Evolutionary conservation across 2,797 vertebrate genomes (phyloP), one percentile per base, ranked within the genome.

Genomic region (Limosa lapponica): DNA sequence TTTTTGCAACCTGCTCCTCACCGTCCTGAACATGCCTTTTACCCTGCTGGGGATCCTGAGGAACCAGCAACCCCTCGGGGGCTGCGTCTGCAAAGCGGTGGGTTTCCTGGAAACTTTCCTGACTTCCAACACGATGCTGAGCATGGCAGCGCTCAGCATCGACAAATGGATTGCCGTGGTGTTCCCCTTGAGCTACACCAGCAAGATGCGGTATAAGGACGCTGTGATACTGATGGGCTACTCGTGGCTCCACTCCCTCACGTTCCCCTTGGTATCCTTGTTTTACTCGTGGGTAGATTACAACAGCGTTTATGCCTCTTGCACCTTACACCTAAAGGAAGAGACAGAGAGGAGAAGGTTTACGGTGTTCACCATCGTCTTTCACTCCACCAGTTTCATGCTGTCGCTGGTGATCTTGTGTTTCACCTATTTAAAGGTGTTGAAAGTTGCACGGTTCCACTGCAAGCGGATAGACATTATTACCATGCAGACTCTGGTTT

Each of bases 101-200:
- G 98, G 98, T 49, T 98, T 98, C 48, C 92, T 97, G 61, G 98
- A 99, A 97, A 98, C 98, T 93, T 98, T 98, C 46, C 95, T 98
- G 96, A 98, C 97, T 88, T 97, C 97, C 48, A 98, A 98, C 81
- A 93, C 98, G 0, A 98, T 98, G 98, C 72, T 98, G 95, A 99
- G 97, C 96, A 98, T 98, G 98, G 98, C 98, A 37, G 98, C 98
- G 4, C 98, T 99, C 55, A 98, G 98, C 95, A 97, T 98, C 84
- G 98, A 99, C 98, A 97, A 98, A 92, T 98, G 99, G 98, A 96
- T 98, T 37, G 98, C 98, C 3, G 98, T 98, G 80, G 98, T 98
- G 55, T 99, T 99, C 70, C 98, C 98, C 12, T 94, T 98, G 36
- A 98, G 97, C 82, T 98, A 98, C 79, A 98, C 97, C 95, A 98